These are phyloP conservation scores for Oceanodroma leucorhoa DNA, from an alignment of 2,797 vertebrate genomes.

Conservation along the genomic window DNA sequence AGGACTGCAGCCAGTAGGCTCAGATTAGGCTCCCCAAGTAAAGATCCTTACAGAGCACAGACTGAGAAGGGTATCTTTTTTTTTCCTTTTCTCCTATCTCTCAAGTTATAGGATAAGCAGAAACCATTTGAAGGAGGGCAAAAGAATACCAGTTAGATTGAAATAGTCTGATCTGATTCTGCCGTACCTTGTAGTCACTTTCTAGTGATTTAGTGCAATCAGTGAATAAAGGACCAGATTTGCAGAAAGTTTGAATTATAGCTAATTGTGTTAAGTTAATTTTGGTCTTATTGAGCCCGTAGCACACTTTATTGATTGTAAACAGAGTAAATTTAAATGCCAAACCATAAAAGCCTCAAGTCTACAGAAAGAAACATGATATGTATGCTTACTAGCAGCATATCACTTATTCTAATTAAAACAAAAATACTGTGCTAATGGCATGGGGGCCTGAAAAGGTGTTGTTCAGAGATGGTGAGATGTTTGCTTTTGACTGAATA, in stretches of 20 bases:
- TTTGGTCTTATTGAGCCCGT: constrained; percentile 11
- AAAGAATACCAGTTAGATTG: background rate
- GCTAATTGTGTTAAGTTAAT: constrained; percentile 46
- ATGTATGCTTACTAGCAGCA: background rate
- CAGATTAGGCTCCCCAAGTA: background rate
- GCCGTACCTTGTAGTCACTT: background rate
- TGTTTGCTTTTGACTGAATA: background rate
- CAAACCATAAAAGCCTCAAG: constrained; percentile 48
- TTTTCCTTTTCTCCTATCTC: background rate
- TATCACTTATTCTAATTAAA: constrained; percentile 60
- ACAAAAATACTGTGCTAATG: constrained; percentile 41
- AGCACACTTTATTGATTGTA: constrained; percentile 31
- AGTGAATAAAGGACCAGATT: background rate
- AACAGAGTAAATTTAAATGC: constrained; percentile 51
- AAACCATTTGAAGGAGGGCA: background rate
- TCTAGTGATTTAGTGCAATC: background rate
- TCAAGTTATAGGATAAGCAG: background rate
- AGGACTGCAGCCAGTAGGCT: background rate
- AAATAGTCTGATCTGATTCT: background rate
- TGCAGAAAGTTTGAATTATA: constrained; percentile 40
- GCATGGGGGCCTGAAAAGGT: background rate
- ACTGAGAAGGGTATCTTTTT: background rate
- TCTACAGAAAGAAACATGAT: constrained; percentile 25
- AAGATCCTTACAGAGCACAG: background rate
- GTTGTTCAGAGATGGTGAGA: background rate